phyloP scores from a whole-genome alignment of 2,888 invertebrate species.

The Amiota communis region DNA sequence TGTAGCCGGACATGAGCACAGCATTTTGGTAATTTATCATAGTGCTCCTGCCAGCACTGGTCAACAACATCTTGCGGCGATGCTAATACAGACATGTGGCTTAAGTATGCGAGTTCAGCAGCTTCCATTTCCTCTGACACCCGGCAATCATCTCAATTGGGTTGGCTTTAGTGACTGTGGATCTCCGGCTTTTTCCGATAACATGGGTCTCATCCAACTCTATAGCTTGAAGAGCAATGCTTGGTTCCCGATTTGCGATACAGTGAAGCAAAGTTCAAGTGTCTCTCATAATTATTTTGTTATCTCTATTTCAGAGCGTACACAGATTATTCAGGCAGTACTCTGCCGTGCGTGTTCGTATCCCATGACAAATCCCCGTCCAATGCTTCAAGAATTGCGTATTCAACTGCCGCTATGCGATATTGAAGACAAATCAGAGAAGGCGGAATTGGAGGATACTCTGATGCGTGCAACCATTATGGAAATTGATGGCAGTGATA shows the following conservation, averaged over 20 bases:
- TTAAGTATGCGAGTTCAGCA: slow-evolving; percentile 74
- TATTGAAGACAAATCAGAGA: slow-evolving; percentile 79
- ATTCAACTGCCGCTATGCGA: slow-evolving; percentile 87
- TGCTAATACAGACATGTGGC: slow-evolving; percentile 75
- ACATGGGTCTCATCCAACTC: slow-evolving; percentile 82
- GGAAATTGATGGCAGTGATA: slow-evolving; percentile 78
- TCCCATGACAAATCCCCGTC: slow-evolving; percentile 90
- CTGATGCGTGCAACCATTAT: slow-evolving; percentile 79
- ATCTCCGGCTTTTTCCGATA: slow-evolving; percentile 85
- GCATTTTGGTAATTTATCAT: slow-evolving; percentile 81
- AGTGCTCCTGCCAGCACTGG: slow-evolving; percentile 74
- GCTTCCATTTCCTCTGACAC: slow-evolving; percentile 79
- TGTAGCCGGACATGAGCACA: slow-evolving; percentile 78
- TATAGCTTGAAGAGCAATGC: slow-evolving; percentile 80
- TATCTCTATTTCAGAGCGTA: slow-evolving; percentile 84
- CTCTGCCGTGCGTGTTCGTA: slow-evolving; percentile 91
- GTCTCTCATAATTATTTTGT: slow-evolving; percentile 84
- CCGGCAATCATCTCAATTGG: slow-evolving; percentile 81
- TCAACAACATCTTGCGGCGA: slow-evolving; percentile 76
- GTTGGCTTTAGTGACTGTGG: slow-evolving; percentile 87
- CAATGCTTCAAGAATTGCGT: slow-evolving; percentile 84
- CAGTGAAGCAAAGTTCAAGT: slow-evolving; percentile 80
- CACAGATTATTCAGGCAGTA: slow-evolving; percentile 86
- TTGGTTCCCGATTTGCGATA: slow-evolving; percentile 89
- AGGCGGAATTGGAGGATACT: slow-evolving; percentile 85